Evolutionary conservation across 2,888 invertebrate species (phyloP).

Genomic region (Cephus runcator): DNA sequence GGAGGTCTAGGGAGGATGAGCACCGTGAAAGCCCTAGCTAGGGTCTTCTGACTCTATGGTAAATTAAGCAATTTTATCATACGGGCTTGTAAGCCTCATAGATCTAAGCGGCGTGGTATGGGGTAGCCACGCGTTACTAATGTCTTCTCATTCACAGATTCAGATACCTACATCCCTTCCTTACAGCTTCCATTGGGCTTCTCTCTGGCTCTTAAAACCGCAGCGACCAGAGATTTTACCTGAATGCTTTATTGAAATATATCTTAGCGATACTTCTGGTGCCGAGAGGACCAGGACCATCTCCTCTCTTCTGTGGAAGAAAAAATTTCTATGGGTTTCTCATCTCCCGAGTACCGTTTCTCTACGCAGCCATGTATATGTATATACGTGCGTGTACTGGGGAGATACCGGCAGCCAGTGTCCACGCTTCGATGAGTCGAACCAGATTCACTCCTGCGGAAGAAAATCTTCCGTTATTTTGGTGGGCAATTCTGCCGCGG

Average conservation of each 20-base stretch:
- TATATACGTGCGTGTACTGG: constrained; percentile 15
- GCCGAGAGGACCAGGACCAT: background rate
- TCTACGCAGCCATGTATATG: constrained; percentile 10
- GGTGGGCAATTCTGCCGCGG: background rate
- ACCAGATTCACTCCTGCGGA: background rate
- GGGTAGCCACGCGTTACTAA: constrained; percentile 48
- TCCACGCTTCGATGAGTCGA: constrained; percentile 20
- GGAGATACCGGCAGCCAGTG: constrained; percentile 18
- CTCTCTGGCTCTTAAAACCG: constrained; percentile 25
- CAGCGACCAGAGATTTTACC: constrained; percentile 31
- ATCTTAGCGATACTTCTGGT: constrained; percentile 31
- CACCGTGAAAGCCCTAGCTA: background rate
- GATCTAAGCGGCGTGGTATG: constrained; percentile 34
- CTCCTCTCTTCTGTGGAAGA: constrained; percentile 1
- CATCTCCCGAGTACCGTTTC: background rate
- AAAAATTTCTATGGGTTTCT: constrained; percentile 9
- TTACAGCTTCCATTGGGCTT: background rate
- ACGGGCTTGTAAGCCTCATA: constrained; percentile 33
- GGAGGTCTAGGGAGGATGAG: background rate
- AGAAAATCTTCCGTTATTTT: background rate
- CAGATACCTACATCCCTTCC: constrained; percentile 23
- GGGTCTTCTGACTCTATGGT: constrained; percentile 35
- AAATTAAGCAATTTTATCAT: constrained; percentile 50
- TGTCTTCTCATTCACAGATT: constrained; percentile 39
- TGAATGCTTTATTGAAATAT: constrained; percentile 41